Percentiles rank a stretch among this genome's conserved stretches.
These are phyloP conservation scores for Boloria euphrosyne DNA, from an alignment of 2,888 invertebrate species.

Conservation along the genomic window DNA sequence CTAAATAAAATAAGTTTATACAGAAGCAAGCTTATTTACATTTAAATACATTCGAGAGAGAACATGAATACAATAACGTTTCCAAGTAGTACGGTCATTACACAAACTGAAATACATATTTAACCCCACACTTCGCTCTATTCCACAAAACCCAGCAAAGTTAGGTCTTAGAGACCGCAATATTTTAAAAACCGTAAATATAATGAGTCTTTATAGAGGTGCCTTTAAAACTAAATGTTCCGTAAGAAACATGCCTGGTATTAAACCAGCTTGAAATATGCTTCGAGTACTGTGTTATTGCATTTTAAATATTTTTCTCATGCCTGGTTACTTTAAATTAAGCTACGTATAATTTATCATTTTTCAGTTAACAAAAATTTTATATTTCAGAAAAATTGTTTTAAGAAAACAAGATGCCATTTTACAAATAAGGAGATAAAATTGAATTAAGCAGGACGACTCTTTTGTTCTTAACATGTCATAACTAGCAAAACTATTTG, in stretches of 20 bases:
- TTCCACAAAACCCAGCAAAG: slow-evolving; percentile 13
- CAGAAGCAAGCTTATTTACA: slow-evolving; percentile 23
- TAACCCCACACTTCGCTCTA: not conserved
- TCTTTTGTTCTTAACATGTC: no score
- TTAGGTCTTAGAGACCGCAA: slow-evolving; percentile 12
- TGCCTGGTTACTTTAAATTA: slow-evolving; percentile 18
- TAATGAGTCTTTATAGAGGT: slow-evolving; percentile 27
- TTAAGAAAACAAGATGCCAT: no score
- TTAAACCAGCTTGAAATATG: slow-evolving; percentile 26
- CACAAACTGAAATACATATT: slow-evolving; percentile 15
- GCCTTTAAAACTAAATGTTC: slow-evolving; percentile 54
- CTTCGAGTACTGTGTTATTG: slow-evolving; percentile 22
- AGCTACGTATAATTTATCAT: slow-evolving; percentile 7
- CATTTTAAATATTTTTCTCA: slow-evolving; percentile 19
- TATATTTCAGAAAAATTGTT: not conserved
- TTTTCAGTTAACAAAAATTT: not conserved
- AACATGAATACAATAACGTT: slow-evolving; percentile 15
- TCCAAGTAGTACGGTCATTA: slow-evolving; percentile 19
- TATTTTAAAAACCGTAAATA: slow-evolving; percentile 23
- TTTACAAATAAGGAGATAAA: no score
- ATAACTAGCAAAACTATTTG: no score
- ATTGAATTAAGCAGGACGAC: no score
- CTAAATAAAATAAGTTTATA: slow-evolving; percentile 20
- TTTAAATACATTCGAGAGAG: slow-evolving; percentile 20
- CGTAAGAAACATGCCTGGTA: slow-evolving; percentile 37